A percentile compares a stretch with the other conserved stretches of the same genome.
These are phyloP conservation scores for Drosophila bipectinata DNA, from an alignment of 1,140 invertebrate species.

Conservation along the genomic window DNA sequence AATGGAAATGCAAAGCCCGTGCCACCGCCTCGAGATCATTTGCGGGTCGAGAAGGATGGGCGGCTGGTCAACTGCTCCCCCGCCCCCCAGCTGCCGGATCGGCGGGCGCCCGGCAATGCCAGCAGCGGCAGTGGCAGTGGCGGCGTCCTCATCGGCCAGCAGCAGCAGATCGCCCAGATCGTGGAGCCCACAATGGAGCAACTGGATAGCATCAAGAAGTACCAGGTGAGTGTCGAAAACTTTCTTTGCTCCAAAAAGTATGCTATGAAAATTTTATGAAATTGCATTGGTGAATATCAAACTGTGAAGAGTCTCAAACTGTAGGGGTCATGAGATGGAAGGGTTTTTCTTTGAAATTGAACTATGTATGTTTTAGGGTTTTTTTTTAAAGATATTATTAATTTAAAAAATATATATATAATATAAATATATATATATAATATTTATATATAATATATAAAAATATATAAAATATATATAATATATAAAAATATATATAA, in stretches of 20 bases:
- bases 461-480: too few relatives aligned
- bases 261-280: slow-evolving; percentile 23
- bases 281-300: neutral
- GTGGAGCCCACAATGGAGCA: slow-evolving; percentile 92
- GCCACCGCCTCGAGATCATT: slow-evolving; percentile 90
- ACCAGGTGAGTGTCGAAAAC: slow-evolving; percentile 88
- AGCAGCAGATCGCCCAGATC: slow-evolving; percentile 84
- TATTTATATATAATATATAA: too few relatives aligned
- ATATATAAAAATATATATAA: too few relatives aligned
- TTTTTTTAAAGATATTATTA: too few relatives aligned
- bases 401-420: too few relatives aligned
- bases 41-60: slow-evolving; percentile 87
- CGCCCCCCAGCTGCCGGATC: slow-evolving; percentile 89
- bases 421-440: too few relatives aligned
- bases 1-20: slow-evolving; percentile 86
- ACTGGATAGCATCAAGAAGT: slow-evolving; percentile 94
- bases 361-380: too few relatives aligned
- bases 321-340: neutral
- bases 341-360: too few relatives aligned
- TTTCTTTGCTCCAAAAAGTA: slow-evolving; percentile 4
- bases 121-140: slow-evolving; percentile 67
- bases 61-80: slow-evolving; percentile 87
- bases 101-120: slow-evolving; percentile 79
- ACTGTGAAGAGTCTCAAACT: slow-evolving; percentile 10
- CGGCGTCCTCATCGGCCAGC: slow-evolving; percentile 66